Evolutionary conservation across 1,140 invertebrate genomes (phyloP), one percentile per base, ranked within the genome.

Genomic region (Drosophila sproati): DNA sequence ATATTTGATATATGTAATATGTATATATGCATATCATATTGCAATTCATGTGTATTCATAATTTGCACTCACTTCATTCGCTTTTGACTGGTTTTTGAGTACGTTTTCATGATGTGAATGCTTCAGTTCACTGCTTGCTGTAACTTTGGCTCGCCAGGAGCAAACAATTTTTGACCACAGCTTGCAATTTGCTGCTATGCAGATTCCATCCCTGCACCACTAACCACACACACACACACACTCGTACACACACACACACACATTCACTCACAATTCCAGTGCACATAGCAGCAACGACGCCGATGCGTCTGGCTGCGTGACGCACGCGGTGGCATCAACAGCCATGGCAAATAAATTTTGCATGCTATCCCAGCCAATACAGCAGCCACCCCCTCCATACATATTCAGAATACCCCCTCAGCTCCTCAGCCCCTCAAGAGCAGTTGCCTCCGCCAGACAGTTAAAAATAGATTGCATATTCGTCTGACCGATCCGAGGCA

Each of bases 331-430:
- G 55, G 45, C 67, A 55, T 43, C 80, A 75, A 77, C 80, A 83
- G 80, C 78, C 80, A 83, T 85, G 73, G 73, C 66, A 80, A 80
- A 86, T 86, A 83, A 83, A 83, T 85, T 85, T 72, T 74, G 82
- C 78, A 80, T 77, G 73, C 81, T 68, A 55, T 64, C 66, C 69
- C 66, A 55, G 60, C 78, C 73, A 73, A 31, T 39, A 20, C 35
- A 20, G 28, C 43, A 12, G 28, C 41, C 8, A 12, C 29, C 29
- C 2, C 47, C 6, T 5, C 34, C 45, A 41, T 20, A 20, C 20
- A 20, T 20, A 20, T 20, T 20, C 29, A 4, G 39, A 29, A 2
- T 43, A 12, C 8, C 29, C 50, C 8, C 1, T 39, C 32, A 34
- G 20, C 43, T 7, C 45, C 51, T 31, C 43, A n/a, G 57, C 43